These are phyloP conservation scores for Tapirus indicus DNA, from an alignment of 2,797 vertebrate genomes.

Conservation along the genomic window DNA sequence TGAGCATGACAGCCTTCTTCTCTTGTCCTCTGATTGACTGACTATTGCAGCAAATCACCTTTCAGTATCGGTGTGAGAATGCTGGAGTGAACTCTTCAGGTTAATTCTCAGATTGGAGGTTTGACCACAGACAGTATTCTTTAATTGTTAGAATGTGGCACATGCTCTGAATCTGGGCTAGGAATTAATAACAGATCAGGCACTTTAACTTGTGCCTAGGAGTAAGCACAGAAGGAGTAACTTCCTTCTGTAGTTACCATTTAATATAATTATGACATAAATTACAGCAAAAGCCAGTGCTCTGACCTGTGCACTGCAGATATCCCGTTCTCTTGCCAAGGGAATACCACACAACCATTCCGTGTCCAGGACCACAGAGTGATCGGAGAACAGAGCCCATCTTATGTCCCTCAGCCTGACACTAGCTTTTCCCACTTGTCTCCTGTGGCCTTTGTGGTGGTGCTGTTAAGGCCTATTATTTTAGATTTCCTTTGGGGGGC, in stretches of 20 bases:
- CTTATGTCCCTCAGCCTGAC: neutral
- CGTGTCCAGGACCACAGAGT: neutral
- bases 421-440: neutral
- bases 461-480: neutral
- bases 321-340: neutral
- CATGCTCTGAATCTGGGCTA: neutral
- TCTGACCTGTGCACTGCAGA: neutral
- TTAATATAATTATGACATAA: neutral
- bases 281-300: neutral
- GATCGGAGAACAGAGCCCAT: neutral
- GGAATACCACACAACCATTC: neutral
- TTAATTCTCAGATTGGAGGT: neutral
- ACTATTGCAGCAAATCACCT: fast-evolving
- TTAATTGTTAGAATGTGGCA: neutral
- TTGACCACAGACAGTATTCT: neutral
- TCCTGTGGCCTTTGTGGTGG: too few species aligned
- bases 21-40: neutral
- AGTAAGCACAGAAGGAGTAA: neutral
- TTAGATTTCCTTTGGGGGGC: neutral
- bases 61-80: neutral
- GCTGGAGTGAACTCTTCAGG: neutral
- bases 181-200: neutral
- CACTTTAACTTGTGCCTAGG: neutral
- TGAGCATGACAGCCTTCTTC: constrained; percentile 79
- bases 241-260: neutral